Base-by-base conservation (phyloP, 2,113 vertebrate genomes). In the Dipodomys merriami region DNA sequence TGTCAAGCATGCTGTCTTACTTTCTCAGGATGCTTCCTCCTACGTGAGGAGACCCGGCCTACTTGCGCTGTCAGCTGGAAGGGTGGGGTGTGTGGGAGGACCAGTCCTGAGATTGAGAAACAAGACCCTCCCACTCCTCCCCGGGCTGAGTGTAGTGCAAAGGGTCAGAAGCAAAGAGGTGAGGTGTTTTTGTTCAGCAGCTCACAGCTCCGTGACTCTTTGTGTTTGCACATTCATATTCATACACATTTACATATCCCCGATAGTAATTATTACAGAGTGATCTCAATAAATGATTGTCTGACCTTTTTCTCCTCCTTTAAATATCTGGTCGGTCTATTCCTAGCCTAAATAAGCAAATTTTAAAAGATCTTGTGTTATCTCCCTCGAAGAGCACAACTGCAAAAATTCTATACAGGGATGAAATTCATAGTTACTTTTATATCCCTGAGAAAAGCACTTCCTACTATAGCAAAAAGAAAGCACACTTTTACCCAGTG, bases 141-240 rank as follows among this genome's bases (percentile, higher is more conserved):
- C 73, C 35, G 20, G 5, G 2, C 4, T 0, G 3, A 15, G 16
- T 44, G 1, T 1, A 7, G 27, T 67, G 46, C 27, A 46, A 64
- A 46, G n/a, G 46, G 35, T 16, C 49, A 23, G 65, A 60, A 71
- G 27, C 33, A 19, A 0, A 29, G 39, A 30, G 16, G 0, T 11
- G 8, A 73, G 53, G 27, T 35, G 35, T 27, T 19, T 27, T 22
- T 19, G 23, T n/a, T 12, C 64, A 65, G 72, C 23, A 15, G 49
- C 29, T 44, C 15, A 60, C 2, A 27, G 16, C n/a, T 68, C 7
- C 4, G 19, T 18, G n/a, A 13, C 18, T 46, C 22, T n/a, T 23
- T 20, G 7, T 35, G 19, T 39, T 27, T 44, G 16, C 29, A 29
- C 53, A 11, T 71, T 35, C 68, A 6, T 30, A 64, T 60, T 77